These are phyloP conservation scores for Cryptoleucopteryx plumbea DNA, from an alignment of 2,113 vertebrate species.

Conservation along the genomic window DNA sequence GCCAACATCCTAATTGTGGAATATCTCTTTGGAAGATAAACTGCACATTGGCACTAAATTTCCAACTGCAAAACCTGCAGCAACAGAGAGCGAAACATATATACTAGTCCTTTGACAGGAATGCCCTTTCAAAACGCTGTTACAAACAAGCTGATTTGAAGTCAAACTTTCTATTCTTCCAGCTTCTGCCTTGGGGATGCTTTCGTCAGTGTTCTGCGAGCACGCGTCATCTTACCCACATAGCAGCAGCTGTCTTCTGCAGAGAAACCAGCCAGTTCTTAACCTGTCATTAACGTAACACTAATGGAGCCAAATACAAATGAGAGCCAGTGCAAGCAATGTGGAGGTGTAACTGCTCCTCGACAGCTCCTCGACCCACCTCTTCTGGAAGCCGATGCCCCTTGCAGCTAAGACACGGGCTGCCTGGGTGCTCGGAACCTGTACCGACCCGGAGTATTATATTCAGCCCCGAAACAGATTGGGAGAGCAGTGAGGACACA, in stretches of 20 bases:
- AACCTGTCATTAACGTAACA: background rate
- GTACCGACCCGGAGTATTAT: background rate
- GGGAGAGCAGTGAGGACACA: background rate
- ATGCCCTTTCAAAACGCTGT: background rate
- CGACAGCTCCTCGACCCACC: background rate
- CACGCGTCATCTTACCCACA: fast-evolving
- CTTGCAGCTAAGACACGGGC: background rate
- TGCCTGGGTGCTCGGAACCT: background rate
- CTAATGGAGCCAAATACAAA: too few species aligned
- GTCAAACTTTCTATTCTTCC: background rate
- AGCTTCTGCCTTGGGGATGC: background rate
- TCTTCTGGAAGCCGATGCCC: background rate
- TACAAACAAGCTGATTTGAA: background rate
- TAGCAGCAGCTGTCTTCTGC: background rate
- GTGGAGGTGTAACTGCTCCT: background rate
- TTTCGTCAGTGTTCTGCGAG: too few species aligned
- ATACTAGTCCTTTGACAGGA: background rate
- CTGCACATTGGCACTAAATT: background rate
- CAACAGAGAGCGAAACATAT: background rate
- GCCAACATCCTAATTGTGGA: background rate
- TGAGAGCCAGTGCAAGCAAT: background rate
- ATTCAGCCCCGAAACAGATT: background rate
- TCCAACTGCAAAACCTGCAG: background rate
- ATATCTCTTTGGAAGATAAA: background rate
- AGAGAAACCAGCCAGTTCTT: background rate